These are phyloP conservation scores for Perognathus longimembris DNA, from an alignment of 2,113 vertebrate genomes.

Conservation along the genomic window DNA sequence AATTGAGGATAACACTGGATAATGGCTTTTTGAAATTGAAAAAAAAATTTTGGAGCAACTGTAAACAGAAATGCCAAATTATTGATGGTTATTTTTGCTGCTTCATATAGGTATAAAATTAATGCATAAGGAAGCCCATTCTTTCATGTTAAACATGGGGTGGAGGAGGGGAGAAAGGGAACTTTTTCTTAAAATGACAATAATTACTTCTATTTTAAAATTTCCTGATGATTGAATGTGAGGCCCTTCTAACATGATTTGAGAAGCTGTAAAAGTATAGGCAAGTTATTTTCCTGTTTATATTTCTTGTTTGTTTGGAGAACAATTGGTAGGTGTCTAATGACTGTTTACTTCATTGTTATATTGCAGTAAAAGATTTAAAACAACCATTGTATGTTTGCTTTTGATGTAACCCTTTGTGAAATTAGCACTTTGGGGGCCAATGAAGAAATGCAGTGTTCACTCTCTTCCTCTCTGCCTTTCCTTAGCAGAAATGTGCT, in stretches of 20 bases:
- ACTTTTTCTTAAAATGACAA: slow-evolving; percentile 82
- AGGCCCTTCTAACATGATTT: slow-evolving; percentile 82
- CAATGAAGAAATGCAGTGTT: slow-evolving; percentile 82
- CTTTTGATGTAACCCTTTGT: slow-evolving; percentile 88
- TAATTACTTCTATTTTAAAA: slow-evolving; percentile 85
- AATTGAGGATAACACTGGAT: slow-evolving; percentile 92
- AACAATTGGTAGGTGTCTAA: slow-evolving; percentile 83
- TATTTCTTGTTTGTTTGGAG: slow-evolving; percentile 76
- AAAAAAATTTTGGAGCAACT: slow-evolving; percentile 84
- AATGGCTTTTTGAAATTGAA: slow-evolving; percentile 86
- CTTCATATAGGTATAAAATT: slow-evolving; percentile 84
- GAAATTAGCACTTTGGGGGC: slow-evolving; percentile 84
- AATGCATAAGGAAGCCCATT: slow-evolving; percentile 80
- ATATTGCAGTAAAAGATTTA: slow-evolving; percentile 88
- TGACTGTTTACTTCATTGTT: slow-evolving; percentile 88
- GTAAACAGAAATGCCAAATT: slow-evolving; percentile 87
- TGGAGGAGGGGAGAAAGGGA: slow-evolving; percentile 54
- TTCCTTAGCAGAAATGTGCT: slow-evolving; percentile 72
- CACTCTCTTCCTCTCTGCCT: slow-evolving; percentile 57
- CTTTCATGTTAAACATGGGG: slow-evolving; percentile 82
- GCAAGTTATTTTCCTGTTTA: slow-evolving; percentile 84
- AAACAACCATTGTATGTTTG: slow-evolving; percentile 91
- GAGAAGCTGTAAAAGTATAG: slow-evolving; percentile 81
- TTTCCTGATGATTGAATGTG: slow-evolving; percentile 83
- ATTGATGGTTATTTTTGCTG: slow-evolving; percentile 84